phyloP scores from a whole-genome alignment of 2,113 vertebrate species.

The Mobula birostris region DNA sequence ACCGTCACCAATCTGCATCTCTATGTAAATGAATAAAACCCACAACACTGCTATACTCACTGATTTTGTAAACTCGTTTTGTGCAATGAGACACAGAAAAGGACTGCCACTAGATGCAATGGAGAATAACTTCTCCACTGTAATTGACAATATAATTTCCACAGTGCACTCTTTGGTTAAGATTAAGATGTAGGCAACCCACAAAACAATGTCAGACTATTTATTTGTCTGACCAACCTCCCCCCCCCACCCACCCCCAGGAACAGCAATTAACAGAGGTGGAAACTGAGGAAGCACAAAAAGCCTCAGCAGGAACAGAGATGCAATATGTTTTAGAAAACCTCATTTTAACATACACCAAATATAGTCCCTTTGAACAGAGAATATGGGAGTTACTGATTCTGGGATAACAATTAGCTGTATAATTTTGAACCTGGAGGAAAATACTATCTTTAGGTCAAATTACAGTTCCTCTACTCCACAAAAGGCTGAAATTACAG shows the following conservation, averaged over 20 bases:
- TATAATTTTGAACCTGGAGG: not conserved
- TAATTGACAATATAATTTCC: not conserved
- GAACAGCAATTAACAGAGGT: not conserved
- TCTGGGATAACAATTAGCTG: not conserved
- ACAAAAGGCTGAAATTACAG: not conserved
- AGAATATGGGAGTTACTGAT: not conserved
- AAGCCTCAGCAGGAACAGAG: not conserved
- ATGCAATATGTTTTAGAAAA: not conserved
- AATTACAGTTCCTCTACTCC: not conserved
- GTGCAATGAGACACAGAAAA: not conserved
- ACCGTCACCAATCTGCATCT: too few species aligned
- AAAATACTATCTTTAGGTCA: not conserved
- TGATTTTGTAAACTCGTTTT: not conserved
- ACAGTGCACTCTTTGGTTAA: not conserved
- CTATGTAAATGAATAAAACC: too few species aligned
- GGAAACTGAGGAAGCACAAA: not conserved
- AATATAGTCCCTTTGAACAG: not conserved
- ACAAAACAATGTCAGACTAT: not conserved
- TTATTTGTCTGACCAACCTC: not conserved
- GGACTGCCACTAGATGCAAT: not conserved
- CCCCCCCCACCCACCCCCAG: not conserved
- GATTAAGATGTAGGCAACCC: not conserved
- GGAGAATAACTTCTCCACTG: not conserved
- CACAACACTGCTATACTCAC: not conserved
- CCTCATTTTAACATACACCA: not conserved